Percentiles rank a stretch among this genome's conserved stretches.
phyloP scores from a whole-genome alignment of 2,888 invertebrate species.

The Ctenicera cuprea region DNA sequence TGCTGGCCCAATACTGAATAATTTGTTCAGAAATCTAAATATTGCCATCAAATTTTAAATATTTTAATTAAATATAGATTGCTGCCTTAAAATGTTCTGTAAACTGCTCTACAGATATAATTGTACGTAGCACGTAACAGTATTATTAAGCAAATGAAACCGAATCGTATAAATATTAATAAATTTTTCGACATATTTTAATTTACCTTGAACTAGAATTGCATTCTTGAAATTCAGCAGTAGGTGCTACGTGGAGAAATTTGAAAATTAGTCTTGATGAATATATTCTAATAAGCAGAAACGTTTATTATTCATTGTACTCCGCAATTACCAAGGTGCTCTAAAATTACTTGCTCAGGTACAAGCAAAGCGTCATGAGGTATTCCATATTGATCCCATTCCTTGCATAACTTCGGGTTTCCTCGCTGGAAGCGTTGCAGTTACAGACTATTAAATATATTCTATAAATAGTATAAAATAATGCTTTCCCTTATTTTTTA shows the following conservation, averaged over 20 bases:
- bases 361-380: constrained; percentile 39
- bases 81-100: no score
- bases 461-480: constrained; percentile 10
- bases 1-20: not conserved
- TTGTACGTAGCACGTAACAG: no score
- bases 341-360: constrained; percentile 42
- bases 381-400: constrained; percentile 52
- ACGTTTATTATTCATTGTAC: constrained; percentile 40
- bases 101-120: no score
- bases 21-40: not conserved
- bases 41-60: not conserved
- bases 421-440: constrained; percentile 41
- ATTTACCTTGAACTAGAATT: not conserved
- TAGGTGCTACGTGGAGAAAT: not conserved
- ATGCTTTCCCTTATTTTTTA: not conserved
- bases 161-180: not conserved
- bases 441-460: constrained; percentile 3
- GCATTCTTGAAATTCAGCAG: not conserved
- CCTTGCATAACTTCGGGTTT: constrained; percentile 44
- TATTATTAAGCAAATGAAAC: no score
- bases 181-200: not conserved
- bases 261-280: constrained; percentile 13
- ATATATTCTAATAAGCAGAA: constrained; percentile 27
- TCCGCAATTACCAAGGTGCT: constrained; percentile 37
- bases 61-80: no score